A percentile compares a stretch with the other conserved stretches of the same genome.
Evolutionary conservation across 2,888 invertebrate genomes (phyloP).

Genomic region (Tetramorium bicarinatum): DNA sequence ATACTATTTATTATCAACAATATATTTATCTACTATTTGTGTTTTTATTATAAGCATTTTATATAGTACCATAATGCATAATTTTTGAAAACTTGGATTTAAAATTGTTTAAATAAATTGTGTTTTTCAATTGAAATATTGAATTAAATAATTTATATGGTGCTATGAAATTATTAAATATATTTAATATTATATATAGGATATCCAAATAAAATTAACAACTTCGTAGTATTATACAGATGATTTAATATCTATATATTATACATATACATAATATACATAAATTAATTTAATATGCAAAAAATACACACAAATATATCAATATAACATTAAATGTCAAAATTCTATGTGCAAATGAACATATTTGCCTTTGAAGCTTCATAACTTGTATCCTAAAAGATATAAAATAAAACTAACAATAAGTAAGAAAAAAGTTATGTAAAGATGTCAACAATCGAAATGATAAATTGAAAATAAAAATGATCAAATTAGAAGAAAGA

Average conservation of each 20-base stretch:
- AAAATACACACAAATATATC: not conserved
- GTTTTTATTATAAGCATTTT: not conserved
- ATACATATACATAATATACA: not conserved
- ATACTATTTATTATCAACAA: not conserved
- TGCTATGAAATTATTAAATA: not conserved
- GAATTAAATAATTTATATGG: not conserved
- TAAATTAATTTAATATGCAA: not conserved
- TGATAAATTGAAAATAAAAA: not conserved
- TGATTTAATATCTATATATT: not conserved
- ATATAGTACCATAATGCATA: not conserved
- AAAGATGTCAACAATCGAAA: not conserved
- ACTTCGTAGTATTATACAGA: not conserved
- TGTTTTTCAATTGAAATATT: not conserved
- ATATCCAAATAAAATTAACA: not conserved
- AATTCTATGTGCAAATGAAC: not conserved
- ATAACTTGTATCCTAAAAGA: not conserved
- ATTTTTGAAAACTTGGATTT: not conserved
- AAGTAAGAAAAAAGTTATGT: not conserved
- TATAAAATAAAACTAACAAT: not conserved
- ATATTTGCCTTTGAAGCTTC: not conserved
- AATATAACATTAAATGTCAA: not conserved
- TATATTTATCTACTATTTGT: slow-evolving; percentile 2
- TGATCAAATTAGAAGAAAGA: not conserved
- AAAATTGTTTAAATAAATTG: not conserved
- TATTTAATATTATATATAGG: not conserved